phyloP scores from a whole-genome alignment of 2,888 invertebrate species.

The Periphyllus acericola region DNA sequence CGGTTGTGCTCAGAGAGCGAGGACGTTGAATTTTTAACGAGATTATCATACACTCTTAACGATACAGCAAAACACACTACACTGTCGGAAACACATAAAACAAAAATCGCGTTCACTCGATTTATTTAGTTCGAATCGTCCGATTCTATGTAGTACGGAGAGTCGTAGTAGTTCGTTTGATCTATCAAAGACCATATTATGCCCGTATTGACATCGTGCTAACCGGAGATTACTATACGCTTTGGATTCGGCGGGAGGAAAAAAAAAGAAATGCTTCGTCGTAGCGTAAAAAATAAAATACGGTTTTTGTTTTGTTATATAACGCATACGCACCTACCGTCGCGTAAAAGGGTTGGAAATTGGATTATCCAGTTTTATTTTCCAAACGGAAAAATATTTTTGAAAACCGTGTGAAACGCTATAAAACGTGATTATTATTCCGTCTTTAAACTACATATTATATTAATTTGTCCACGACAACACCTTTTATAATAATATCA shows the following conservation, averaged over 20 bases:
- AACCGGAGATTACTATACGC: neutral
- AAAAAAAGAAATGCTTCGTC: neutral
- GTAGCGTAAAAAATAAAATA: neutral
- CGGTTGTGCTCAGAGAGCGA: too few relatives aligned
- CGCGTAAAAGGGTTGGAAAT: too few relatives aligned
- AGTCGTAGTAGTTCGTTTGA: neutral
- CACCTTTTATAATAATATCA: too few relatives aligned
- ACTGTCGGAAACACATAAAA: neutral
- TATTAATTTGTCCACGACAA: too few relatives aligned
- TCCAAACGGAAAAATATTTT: too few relatives aligned
- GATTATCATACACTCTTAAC: neutral
- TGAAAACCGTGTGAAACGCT: too few relatives aligned
- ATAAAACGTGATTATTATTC: too few relatives aligned
- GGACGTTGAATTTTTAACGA: neutral
- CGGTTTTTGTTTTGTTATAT: neutral
- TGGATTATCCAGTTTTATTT: too few relatives aligned
- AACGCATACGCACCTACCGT: too few relatives aligned
- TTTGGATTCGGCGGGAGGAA: neutral
- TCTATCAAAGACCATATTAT: neutral
- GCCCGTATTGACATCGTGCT: neutral
- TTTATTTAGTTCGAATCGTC: slow-evolving; percentile 1
- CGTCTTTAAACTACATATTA: too few relatives aligned
- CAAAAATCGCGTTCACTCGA: neutral
- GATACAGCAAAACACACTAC: neutral
- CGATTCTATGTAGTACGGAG: neutral